Conservation (phyloP, 1,140 invertebrate genomes). For the Pomacea maculata region DNA sequence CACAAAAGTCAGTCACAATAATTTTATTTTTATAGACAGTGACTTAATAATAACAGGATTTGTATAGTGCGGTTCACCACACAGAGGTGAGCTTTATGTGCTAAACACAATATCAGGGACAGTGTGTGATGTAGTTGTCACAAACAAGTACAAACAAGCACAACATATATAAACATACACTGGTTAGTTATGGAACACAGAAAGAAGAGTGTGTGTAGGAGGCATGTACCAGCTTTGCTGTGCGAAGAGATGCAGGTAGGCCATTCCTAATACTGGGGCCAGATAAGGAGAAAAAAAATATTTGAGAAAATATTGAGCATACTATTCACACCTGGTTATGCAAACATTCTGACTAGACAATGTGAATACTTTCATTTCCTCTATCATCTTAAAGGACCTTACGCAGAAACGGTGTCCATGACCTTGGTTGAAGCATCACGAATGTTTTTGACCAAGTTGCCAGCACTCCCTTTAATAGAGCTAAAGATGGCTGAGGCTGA, state of each 20-base stretch:
- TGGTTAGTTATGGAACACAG: not conserved
- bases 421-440: constrained; percentile 97
- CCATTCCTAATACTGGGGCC: not conserved
- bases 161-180: not conserved
- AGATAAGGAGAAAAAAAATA: not conserved
- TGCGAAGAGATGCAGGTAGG: not conserved
- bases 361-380: not conserved
- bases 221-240: not conserved
- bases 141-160: not conserved
- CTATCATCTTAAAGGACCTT: constrained; percentile 59
- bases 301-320: not conserved
- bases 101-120: too few species aligned
- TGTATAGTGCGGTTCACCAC: too few species aligned
- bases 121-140: not conserved
- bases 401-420: constrained; percentile 95
- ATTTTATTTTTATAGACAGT: too few species aligned
- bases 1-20: too few species aligned
- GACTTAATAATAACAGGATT: too few species aligned
- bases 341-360: not conserved
- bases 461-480: constrained; percentile 61
- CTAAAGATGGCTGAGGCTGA: constrained; percentile 53
- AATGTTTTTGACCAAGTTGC: constrained; percentile 80
- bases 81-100: too few species aligned
- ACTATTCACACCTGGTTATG: not conserved
- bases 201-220: not conserved